Conservation (phyloP, 2,797 vertebrate species). For the Otus scops region DNA sequence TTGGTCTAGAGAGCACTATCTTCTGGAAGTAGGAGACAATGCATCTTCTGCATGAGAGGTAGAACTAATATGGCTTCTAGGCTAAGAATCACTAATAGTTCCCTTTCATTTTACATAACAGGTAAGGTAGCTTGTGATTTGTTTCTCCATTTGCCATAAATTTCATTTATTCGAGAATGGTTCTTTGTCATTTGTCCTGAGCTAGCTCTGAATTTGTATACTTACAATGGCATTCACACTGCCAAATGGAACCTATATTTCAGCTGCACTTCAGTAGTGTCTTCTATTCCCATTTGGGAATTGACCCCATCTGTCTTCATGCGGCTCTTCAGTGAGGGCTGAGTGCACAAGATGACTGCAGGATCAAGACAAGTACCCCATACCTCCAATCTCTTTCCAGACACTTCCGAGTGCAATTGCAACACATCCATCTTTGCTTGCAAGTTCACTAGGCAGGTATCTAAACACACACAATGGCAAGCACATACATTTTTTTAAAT, state of each 20-base stretch:
- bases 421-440: neutral
- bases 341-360: neutral
- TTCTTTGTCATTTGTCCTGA: neutral
- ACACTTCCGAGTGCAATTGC: neutral
- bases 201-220: neutral
- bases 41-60: neutral
- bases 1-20: neutral
- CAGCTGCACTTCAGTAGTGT: neutral
- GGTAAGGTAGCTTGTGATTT: neutral
- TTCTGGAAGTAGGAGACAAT: neutral
- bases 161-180: neutral
- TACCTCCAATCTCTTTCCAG: neutral
- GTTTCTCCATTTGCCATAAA: neutral
- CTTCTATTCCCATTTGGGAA: neutral
- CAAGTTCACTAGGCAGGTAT: neutral
- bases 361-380: neutral
- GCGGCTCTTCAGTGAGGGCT: neutral
- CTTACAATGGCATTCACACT: neutral
- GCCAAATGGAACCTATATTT: neutral
- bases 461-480: neutral
- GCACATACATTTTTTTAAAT: neutral
- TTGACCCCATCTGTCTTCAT: slow-evolving; percentile 11
- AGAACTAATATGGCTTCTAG: neutral
- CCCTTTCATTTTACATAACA: neutral
- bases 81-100: neutral